Conservation (phyloP, 2,797 vertebrate species). For the Siniperca obscura region DNA sequence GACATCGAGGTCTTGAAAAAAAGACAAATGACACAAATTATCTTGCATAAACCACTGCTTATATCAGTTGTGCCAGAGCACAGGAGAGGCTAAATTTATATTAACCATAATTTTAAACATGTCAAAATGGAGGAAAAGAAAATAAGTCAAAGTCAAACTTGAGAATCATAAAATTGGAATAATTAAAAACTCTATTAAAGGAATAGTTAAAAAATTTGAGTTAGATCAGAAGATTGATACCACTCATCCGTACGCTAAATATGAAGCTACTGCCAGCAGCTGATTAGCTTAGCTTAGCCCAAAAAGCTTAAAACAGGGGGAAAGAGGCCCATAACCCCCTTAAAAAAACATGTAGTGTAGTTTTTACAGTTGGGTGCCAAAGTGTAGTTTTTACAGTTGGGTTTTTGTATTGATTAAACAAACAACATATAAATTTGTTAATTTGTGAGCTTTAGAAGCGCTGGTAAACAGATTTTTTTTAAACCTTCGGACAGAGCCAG, state of each 20-base stretch:
- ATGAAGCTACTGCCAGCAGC: neutral
- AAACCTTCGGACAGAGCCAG: neutral
- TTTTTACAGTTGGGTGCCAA: no score
- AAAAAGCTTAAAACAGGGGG: neutral
- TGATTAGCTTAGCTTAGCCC: neutral
- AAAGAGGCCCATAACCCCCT: neutral
- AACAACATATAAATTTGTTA: neutral
- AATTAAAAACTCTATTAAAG: neutral
- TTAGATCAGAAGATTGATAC: neutral
- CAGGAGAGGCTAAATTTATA: neutral
- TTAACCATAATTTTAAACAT: neutral
- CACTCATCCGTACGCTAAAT: neutral
- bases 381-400: neutral
- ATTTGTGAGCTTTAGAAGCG: neutral
- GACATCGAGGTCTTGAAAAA: neutral
- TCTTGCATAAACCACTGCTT: neutral
- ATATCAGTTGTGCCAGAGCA: neutral
- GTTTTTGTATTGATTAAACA: neutral
- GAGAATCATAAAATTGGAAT: neutral
- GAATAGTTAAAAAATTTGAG: neutral
- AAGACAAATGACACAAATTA: neutral
- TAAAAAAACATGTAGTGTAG: neutral
- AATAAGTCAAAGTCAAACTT: neutral
- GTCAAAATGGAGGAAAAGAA: neutral
- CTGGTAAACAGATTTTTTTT: neutral